Evolutionary conservation across 2,113 vertebrate genomes (phyloP).

Genomic region (Neopipo cinnamomea): DNA sequence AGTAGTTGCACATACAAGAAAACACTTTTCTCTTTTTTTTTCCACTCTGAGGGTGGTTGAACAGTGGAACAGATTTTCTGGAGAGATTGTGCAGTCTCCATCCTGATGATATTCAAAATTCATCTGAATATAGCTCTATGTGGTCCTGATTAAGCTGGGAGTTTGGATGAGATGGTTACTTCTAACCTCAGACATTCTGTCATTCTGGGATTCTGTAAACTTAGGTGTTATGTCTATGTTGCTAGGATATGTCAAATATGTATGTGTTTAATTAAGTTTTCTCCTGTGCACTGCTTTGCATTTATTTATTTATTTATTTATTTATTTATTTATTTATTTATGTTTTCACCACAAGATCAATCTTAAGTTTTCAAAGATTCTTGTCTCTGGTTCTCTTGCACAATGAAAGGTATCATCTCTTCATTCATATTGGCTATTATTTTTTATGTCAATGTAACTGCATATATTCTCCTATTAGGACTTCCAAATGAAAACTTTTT

Average conservation of each 20-base stretch:
- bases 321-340: neutral
- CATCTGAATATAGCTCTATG: neutral
- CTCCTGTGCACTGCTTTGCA: accelerated
- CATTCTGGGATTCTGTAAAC: neutral
- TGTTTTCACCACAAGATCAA: neutral
- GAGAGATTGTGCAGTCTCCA: neutral
- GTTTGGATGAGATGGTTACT: neutral
- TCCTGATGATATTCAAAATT: neutral
- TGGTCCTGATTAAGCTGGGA: neutral
- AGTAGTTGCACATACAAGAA: neutral
- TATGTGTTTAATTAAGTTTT: neutral
- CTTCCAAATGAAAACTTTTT: neutral
- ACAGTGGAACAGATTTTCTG: neutral
- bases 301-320: neutral
- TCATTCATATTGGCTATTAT: neutral
- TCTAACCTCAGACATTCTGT: neutral
- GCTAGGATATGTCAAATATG: neutral
- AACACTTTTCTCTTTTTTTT: neutral
- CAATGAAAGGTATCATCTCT: neutral
- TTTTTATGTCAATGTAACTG: neutral
- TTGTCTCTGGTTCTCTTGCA: neutral
- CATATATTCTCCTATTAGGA: neutral
- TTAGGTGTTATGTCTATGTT: neutral
- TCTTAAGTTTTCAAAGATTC: neutral
- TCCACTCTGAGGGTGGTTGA: too few species aligned